Percentiles rank a stretch among this genome's conserved stretches.
Evolutionary conservation across 2,113 vertebrate genomes (phyloP).

Genomic region (Sphaerodactylus townsendi): DNA sequence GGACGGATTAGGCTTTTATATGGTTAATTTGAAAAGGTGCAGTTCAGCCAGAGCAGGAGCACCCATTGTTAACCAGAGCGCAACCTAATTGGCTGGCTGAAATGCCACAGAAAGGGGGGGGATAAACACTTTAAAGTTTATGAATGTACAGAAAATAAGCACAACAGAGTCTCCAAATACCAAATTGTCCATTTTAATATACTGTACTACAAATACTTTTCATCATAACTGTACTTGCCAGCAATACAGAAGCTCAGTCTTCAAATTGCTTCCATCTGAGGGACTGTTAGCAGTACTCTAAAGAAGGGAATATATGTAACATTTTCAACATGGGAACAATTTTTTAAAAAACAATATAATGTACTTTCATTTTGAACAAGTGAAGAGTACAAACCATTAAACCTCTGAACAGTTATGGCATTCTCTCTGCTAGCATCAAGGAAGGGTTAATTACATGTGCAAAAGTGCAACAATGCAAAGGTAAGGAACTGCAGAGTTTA

Average conservation of each 20-base stretch:
- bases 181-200: slow-evolving; percentile 14
- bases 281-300: slow-evolving; percentile 4
- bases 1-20: too few relatives aligned
- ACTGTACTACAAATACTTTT: background rate
- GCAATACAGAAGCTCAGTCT: slow-evolving; percentile 13
- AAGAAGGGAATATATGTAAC: slow-evolving; percentile 46
- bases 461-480: slow-evolving; percentile 46
- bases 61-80: too few relatives aligned
- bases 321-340: slow-evolving; percentile 37
- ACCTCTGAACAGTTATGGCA: slow-evolving; percentile 53
- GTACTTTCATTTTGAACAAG: slow-evolving; percentile 36
- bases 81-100: too few relatives aligned
- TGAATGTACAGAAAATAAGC: background rate
- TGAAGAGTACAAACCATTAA: slow-evolving; percentile 56
- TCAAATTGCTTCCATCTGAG: slow-evolving; percentile 16
- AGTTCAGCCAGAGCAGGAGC: too few relatives aligned
- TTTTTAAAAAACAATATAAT: slow-evolving; percentile 49
- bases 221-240: slow-evolving; percentile 21
- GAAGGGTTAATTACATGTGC: slow-evolving; percentile 53
- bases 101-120: too few relatives aligned
- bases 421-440: slow-evolving; percentile 53
- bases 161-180: background rate
- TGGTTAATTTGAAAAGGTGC: too few relatives aligned
- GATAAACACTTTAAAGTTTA: slow-evolving; percentile 14
- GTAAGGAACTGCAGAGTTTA: slow-evolving; percentile 40